Conservation (phyloP, 2,797 vertebrate genomes). For the Meriones psammophilus region DNA sequence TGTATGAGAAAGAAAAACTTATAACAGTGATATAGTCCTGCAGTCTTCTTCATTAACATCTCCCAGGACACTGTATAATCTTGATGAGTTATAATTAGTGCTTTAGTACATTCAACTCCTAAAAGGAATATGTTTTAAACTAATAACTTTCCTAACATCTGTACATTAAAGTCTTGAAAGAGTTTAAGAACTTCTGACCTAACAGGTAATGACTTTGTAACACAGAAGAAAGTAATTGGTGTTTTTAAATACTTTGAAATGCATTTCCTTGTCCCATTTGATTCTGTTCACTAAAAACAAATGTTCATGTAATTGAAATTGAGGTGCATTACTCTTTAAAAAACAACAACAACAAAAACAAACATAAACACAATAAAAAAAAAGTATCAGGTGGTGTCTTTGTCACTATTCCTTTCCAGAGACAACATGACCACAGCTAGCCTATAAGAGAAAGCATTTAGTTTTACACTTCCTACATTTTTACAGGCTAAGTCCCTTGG, state of each 20-base stretch:
- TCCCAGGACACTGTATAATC: conserved; percentile 62
- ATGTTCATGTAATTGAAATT: conserved; percentile 41
- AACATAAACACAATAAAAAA: background rate
- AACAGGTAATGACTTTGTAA: conserved; percentile 56
- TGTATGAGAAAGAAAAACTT: conserved; percentile 57
- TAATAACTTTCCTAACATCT: conserved; percentile 78
- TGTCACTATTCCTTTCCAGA: background rate
- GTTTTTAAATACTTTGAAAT: conserved; percentile 65
- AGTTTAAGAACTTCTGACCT: conserved; percentile 52
- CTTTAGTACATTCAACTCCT: conserved; percentile 70
- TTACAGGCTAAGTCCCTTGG: background rate
- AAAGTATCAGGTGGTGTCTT: background rate
- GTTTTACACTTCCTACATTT: background rate
- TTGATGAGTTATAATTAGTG: conserved; percentile 75
- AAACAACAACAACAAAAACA: background rate
- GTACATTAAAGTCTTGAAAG: conserved; percentile 72
- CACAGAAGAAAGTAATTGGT: conserved; percentile 50
- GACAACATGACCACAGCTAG: background rate
- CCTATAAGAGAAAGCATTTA: background rate
- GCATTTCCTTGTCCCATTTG: conserved; percentile 44
- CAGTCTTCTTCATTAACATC: conserved; percentile 62
- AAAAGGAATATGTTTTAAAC: conserved; percentile 79
- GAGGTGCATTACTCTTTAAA: background rate
- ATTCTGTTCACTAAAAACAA: conserved; percentile 54
- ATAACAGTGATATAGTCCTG: conserved; percentile 47